Base-by-base conservation (phyloP, 1,140 invertebrate species). In the Diachasmimorpha longicaudata region DNA sequence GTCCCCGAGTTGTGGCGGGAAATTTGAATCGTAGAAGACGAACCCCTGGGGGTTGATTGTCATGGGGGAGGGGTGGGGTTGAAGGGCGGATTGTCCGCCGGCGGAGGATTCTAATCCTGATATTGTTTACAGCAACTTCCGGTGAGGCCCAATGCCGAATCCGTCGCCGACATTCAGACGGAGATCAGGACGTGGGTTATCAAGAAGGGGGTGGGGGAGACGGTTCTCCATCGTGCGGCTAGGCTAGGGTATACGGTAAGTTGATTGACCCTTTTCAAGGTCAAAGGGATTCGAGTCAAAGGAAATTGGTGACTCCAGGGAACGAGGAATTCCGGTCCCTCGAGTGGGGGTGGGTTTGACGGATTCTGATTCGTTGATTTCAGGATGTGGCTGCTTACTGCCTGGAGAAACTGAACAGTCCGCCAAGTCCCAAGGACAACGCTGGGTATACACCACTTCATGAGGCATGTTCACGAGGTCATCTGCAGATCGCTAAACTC, bases 371-470 rank as follows among this genome's bases (percentile, higher is more conserved):
- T 78, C 46, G 70, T 76, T 76, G 67, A 74, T 84, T 86, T 8
- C 82, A 96, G 94, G 96, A 98, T 87, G 95, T 97, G 44, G 94
- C 96, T 44, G 93, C 95, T 11, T 97, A 96, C 86, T 97, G 96
- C 82, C 89, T 98, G 78, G 95, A 97, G 85, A 96, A 94, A 83
- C 91, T 96, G 83, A 92, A 93, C 76, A 93, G 93, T 77, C 91
- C 93, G 68, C 94, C 97, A 0, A 95, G 96, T 80, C 94, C 94
- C 5, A 95, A 95, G 82, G 97, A 98, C 85, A 98, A 98, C 88
- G 96, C 97, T 1, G 96, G 96, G 0, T 98, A 97, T 85, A 98
- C 97, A 1, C 96, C 97, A 0, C 90, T 98, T 31, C 97, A 98
- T 83, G 97, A 97, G 82, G 96, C 96, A 5, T 96, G 96, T 82